Evolutionary conservation across 1,140 invertebrate species (phyloP).

Genomic region (Drosophila lini): DNA sequence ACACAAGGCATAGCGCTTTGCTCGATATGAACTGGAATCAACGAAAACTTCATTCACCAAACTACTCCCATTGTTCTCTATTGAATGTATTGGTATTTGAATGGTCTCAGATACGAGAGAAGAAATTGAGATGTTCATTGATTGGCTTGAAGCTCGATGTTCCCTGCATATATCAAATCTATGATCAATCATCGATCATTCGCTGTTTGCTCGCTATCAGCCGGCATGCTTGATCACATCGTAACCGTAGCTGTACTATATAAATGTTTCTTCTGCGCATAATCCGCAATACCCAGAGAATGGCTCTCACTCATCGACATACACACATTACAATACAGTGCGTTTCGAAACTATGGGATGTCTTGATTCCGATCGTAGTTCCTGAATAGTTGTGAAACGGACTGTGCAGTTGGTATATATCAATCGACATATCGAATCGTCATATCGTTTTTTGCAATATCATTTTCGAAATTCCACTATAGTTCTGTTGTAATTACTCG

Average conservation of each 20-base stretch:
- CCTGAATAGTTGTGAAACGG: conserved; percentile 15
- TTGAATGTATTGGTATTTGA: conserved; percentile 36
- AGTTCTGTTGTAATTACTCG: conserved; percentile 48
- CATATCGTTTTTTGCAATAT: conserved; percentile 17
- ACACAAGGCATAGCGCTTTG: conserved; percentile 6
- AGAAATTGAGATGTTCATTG: conserved; percentile 9
- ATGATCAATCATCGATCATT: conserved; percentile 38
- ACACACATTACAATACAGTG: conserved; percentile 25
- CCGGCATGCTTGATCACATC: conserved; percentile 65
- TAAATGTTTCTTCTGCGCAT: conserved; percentile 21
- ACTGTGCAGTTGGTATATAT: conserved; percentile 9
- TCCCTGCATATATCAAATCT: conserved; percentile 23
- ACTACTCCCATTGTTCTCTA: conserved; percentile 37
- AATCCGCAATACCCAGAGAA: conserved; percentile 23
- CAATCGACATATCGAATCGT: conserved; percentile 28
- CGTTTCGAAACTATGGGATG: conserved; percentile 6
- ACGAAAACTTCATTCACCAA: conserved; percentile 49
- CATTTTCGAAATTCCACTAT: conserved; percentile 27
- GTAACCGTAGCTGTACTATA: conserved; percentile 38
- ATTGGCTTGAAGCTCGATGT: conserved; percentile 37
- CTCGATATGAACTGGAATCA: conserved; percentile 35
- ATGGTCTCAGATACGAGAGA: neutral
- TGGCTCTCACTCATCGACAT: conserved; percentile 42
- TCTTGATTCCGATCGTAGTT: neutral
- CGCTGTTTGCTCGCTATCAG: conserved; percentile 54